These are phyloP conservation scores for Phengaris arion DNA, from an alignment of 2,888 invertebrate species.

Conservation along the genomic window DNA sequence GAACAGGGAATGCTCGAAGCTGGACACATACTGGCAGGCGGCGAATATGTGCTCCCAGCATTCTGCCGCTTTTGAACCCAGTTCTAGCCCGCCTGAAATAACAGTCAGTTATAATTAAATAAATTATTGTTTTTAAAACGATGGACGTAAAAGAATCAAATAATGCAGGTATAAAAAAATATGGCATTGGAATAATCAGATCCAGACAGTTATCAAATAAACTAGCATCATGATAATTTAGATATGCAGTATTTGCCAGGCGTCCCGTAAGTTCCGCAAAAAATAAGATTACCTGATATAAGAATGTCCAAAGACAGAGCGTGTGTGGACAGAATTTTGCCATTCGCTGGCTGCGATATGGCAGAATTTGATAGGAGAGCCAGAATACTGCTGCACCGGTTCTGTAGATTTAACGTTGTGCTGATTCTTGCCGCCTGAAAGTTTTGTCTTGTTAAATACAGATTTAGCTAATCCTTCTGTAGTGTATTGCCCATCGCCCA, in stretches of 20 bases:
- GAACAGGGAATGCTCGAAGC: conserved; percentile 93
- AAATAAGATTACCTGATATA: conserved; percentile 79
- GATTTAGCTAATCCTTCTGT: too few relatives aligned
- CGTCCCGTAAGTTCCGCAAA: background rate
- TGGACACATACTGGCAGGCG: conserved; percentile 95
- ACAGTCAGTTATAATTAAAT: too few relatives aligned
- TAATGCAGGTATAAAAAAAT: too few relatives aligned
- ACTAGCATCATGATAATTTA: too few relatives aligned
- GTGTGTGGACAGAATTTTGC: conserved; percentile 91
- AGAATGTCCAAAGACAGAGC: conserved; percentile 95
- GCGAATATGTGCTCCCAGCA: conserved; percentile 98
- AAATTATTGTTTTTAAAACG: too few relatives aligned
- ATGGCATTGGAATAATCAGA: too few relatives aligned
- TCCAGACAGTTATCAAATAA: too few relatives aligned
- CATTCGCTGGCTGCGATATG: conserved; percentile 88
- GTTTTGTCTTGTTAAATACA: too few relatives aligned
- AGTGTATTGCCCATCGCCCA: too few relatives aligned
- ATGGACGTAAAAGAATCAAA: too few relatives aligned
- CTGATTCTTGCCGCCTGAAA: conserved; percentile 91
- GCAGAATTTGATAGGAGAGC: conserved; percentile 92
- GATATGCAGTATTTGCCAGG: too few relatives aligned
- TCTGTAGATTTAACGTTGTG: conserved; percentile 92
- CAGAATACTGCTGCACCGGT: conserved; percentile 93
- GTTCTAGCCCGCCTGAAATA: conserved; percentile 85
- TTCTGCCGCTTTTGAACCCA: conserved; percentile 94